phyloP scores from a whole-genome alignment of 2,888 invertebrate species.

The Cyrtodaria siliqua region DNA sequence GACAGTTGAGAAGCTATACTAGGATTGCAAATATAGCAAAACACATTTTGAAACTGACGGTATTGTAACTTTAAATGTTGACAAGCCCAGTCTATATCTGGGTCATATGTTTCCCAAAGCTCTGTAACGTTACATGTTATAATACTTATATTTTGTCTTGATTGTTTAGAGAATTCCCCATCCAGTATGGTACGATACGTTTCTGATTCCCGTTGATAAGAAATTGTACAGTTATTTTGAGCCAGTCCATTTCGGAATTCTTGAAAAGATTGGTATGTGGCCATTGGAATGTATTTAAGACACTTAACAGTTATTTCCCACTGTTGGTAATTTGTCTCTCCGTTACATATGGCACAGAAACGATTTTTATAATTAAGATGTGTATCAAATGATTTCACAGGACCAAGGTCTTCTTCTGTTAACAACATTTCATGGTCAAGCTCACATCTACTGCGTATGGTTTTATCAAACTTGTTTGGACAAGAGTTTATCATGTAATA shows the following conservation, averaged over 20 bases:
- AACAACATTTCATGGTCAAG: not conserved
- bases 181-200: too few species aligned
- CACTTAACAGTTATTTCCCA: constrained; percentile 18
- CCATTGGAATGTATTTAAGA: not conserved
- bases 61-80: constrained; percentile 17
- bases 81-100: constrained; percentile 51
- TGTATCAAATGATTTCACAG: constrained; percentile 12
- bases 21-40: constrained; percentile 30
- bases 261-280: not conserved
- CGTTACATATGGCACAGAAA: constrained; percentile 24
- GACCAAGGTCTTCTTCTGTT: constrained; percentile 5
- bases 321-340: constrained; percentile 10
- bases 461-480: not conserved
- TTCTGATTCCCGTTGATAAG: too few species aligned
- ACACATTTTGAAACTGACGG: constrained; percentile 11
- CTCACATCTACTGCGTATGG: not conserved
- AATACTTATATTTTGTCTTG: too few species aligned
- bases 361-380: constrained; percentile 24
- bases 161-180: too few species aligned
- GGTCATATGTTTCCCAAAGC: constrained; percentile 39
- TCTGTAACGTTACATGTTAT: constrained; percentile 46
- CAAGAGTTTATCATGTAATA: constrained; percentile 12
- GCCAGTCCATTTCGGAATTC: too few species aligned
- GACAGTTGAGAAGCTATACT: constrained; percentile 16
- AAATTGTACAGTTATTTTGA: too few species aligned